Evolutionary conservation across 1,140 invertebrate species (phyloP).

Genomic region (Periplaneta americana): DNA sequence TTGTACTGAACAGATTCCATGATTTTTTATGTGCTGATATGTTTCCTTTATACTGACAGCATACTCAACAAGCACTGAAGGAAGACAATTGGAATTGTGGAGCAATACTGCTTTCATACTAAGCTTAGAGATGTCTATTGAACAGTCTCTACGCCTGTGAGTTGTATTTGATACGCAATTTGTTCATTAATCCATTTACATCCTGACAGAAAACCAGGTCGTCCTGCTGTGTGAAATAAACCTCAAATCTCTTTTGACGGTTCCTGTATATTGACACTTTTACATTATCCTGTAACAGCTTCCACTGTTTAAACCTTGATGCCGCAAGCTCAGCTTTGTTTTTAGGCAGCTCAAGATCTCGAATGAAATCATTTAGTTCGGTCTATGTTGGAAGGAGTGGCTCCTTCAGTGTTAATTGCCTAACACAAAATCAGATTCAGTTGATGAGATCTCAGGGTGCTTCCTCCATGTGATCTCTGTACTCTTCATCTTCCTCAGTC

Average conservation of each 20-base stretch:
- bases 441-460: not conserved
- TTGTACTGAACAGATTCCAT: slow-evolving; percentile 1
- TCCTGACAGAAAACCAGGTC: not conserved
- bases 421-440: not conserved
- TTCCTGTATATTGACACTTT: not conserved
- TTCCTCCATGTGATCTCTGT: too few relatives aligned
- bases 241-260: not conserved
- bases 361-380: not conserved
- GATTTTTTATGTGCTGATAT: slow-evolving; percentile 6
- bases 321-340: not conserved
- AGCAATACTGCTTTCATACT: slow-evolving; percentile 19
- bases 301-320: not conserved
- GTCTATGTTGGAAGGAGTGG: not conserved
- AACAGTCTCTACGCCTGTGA: slow-evolving; percentile 18
- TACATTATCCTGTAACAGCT: not conserved
- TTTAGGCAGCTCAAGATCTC: too few relatives aligned
- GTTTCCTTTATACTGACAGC: slow-evolving; percentile 12
- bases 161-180: too few relatives aligned
- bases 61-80: slow-evolving; percentile 11
- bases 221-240: not conserved
- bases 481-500: too few relatives aligned
- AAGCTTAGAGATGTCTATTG: slow-evolving; percentile 15
- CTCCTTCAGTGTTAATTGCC: not conserved
- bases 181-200: slow-evolving; percentile 8
- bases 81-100: slow-evolving; percentile 9